Percentiles rank a stretch among this genome's conserved stretches.
Evolutionary conservation across 2,797 vertebrate genomes (phyloP).

Genomic region (Falco peregrinus): DNA sequence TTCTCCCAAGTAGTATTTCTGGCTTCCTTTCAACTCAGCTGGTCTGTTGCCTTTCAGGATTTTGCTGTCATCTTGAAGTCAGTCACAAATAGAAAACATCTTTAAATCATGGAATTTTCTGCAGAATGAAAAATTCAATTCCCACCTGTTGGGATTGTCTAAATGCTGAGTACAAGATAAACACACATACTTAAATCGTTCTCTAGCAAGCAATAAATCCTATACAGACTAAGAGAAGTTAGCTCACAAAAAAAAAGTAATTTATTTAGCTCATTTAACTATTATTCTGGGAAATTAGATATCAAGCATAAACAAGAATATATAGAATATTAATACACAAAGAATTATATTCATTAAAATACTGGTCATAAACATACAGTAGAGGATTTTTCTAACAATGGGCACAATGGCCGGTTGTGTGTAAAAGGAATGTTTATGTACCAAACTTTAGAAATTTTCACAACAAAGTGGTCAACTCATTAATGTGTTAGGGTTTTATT

Average conservation of each 20-base stretch:
- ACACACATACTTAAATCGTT: rapidly evolving
- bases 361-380: neutral
- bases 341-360: conserved; percentile 4
- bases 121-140: neutral
- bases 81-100: neutral
- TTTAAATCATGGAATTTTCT: neutral
- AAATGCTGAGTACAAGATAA: neutral
- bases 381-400: neutral
- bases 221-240: neutral
- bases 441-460: neutral
- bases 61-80: neutral
- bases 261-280: conserved; percentile 53
- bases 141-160: neutral
- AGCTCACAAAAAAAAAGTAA: neutral
- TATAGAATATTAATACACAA: conserved; percentile 29
- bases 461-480: neutral
- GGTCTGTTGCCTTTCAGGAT: neutral
- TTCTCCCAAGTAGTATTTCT: neutral
- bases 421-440: neutral
- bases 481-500: neutral
- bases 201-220: neutral
- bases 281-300: neutral
- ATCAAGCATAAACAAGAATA: conserved; percentile 35
- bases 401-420: neutral
- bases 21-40: neutral